Evolutionary conservation across 1,140 invertebrate genomes (phyloP), one percentile per base, ranked within the genome.

Genomic region (Dendroctonus valens): DNA sequence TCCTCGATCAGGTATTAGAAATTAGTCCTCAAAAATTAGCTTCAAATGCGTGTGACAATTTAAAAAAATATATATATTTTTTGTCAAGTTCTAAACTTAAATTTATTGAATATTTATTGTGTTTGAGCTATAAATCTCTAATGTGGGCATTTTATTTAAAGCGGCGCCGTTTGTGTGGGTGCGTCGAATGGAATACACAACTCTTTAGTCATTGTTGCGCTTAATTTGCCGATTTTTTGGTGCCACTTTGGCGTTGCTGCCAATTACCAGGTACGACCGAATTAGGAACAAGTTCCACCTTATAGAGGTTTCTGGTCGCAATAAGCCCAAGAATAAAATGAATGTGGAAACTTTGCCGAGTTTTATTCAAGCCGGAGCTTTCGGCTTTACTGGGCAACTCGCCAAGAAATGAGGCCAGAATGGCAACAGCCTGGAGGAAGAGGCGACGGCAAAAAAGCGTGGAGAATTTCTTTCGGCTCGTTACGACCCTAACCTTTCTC

Each of bases 401-500:
- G 12, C 38, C 11, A 54, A 54, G 38, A 54, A 54, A 46, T 9
- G 50, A 4, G 50, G 50, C 11, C 11, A 1, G 50, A 12, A 46
- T 9, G 44, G 15, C 12, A 14, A 52, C 9, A 26, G 50, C 8
- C n/a, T 9, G 53, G 40, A 14, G 53, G 39, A 40, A 40, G 53
- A 26, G 26, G 46, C 7, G 8, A 41, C n/a, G 15, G 62, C 62
- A 65, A 65, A 65, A 65, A 65, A 65, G 42, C 44, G 39, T 42
- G 6, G 14, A 8, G 62, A 37, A 65, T 58, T 65, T 65, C 62
- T 65, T 65, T 65, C 54, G 51, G 52, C 55, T 7, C 55, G 55
- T 46, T 42, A 26, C 55, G 55, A 59, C 65, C 65, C 65, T 67
- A 67, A 67, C 65, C 65, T 67, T 66, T 41, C 64, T 55, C 64